phyloP scores from a whole-genome alignment of 2,113 vertebrate species.

The Pampusana beccarii region DNA sequence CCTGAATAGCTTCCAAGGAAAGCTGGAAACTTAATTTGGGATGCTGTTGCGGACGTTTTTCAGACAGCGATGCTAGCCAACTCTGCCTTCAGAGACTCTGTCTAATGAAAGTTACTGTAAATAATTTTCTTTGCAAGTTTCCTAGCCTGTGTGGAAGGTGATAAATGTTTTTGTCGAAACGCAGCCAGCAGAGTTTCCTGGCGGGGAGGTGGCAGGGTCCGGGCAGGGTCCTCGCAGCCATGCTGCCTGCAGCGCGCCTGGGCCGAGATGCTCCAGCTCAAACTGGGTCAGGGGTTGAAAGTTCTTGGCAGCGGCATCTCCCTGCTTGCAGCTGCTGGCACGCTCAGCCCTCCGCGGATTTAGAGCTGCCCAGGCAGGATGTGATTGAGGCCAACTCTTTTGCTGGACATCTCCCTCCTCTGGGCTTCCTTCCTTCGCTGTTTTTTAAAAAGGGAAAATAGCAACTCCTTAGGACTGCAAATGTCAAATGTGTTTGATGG shows the following conservation, averaged over 20 bases:
- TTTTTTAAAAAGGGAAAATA: conserved; percentile 11
- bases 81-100: not conserved
- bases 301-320: conserved; percentile 47
- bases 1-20: not conserved
- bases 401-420: conserved; percentile 53
- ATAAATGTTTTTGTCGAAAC: not conserved
- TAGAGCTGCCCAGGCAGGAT: conserved; percentile 62
- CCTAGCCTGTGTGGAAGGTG: fast-evolving
- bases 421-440: conserved; percentile 54
- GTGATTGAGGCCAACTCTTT: conserved; percentile 52
- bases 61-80: not conserved
- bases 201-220: not conserved
- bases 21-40: not conserved
- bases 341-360: not conserved
- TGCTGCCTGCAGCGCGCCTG: not conserved
- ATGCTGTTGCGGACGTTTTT: conserved; percentile 3
- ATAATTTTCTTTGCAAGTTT: not conserved
- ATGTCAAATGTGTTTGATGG: not conserved
- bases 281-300: conserved; percentile 33
- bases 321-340: conserved; percentile 33
- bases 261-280: not conserved
- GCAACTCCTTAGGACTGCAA: conserved; percentile 1
- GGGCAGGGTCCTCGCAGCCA: not conserved
- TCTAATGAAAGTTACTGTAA: not conserved
- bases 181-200: not conserved